phyloP scores from a whole-genome alignment of 1,140 invertebrate genomes.

The Polypedilum pembai region DNA sequence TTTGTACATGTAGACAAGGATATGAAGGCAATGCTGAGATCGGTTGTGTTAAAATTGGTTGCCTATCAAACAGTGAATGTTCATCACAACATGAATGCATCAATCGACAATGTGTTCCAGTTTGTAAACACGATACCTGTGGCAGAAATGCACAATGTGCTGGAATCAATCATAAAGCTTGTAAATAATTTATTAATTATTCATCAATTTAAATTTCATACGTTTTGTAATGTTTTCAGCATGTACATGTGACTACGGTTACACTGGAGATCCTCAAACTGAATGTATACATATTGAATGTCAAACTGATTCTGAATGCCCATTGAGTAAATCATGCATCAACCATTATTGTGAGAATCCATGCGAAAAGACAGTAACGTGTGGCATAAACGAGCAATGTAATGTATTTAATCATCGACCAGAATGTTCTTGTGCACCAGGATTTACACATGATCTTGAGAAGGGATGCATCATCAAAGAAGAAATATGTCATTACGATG shows the following conservation, averaged over 20 bases:
- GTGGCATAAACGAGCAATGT: slow-evolving; percentile 62
- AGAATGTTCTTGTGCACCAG: slow-evolving; percentile 70
- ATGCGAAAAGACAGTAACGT: slow-evolving; percentile 57
- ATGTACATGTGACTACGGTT: slow-evolving; percentile 72
- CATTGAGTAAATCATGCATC: slow-evolving; percentile 64
- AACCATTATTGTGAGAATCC: slow-evolving; percentile 72
- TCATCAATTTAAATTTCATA: background rate
- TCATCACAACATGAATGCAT: slow-evolving; percentile 67
- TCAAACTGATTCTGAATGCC: slow-evolving; percentile 66
- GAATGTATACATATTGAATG: slow-evolving; percentile 70
- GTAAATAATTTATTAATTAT: background rate
- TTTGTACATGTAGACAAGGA: slow-evolving; percentile 63
- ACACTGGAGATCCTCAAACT: slow-evolving; percentile 69
- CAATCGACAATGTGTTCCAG: slow-evolving; percentile 69
- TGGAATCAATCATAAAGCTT: slow-evolving; percentile 64
- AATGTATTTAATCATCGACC: slow-evolving; percentile 65
- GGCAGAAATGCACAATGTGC: slow-evolving; percentile 66
- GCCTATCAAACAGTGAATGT: slow-evolving; percentile 65
- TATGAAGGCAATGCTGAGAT: slow-evolving; percentile 75
- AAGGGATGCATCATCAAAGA: slow-evolving; percentile 57
- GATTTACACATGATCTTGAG: slow-evolving; percentile 58
- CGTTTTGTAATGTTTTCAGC: slow-evolving; percentile 39
- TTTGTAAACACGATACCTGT: slow-evolving; percentile 63
- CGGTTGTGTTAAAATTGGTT: slow-evolving; percentile 63
- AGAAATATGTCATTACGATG: slow-evolving; percentile 63